A percentile compares a stretch with the other conserved stretches of the same genome.
Conservation (phyloP, 2,888 invertebrate species). For the Hecatera dysodea region DNA sequence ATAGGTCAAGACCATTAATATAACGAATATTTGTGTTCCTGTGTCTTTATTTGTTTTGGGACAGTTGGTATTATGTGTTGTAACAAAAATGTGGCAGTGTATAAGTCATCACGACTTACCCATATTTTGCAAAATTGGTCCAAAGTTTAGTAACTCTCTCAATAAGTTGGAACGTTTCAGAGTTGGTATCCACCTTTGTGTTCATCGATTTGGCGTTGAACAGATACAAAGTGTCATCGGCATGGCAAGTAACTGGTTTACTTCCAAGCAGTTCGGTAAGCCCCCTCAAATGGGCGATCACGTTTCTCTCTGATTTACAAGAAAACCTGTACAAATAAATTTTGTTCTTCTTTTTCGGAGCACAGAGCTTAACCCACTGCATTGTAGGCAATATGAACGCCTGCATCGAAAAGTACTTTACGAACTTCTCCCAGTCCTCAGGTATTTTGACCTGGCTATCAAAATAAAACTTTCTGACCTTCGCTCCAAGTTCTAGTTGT, state of each 20-base stretch:
- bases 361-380: slow-evolving; percentile 65
- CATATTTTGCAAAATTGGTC: slow-evolving; percentile 77
- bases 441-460: slow-evolving; percentile 50
- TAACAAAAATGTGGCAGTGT: too few species aligned
- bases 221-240: slow-evolving; percentile 72
- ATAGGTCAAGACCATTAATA: too few species aligned
- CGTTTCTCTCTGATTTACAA: slow-evolving; percentile 71
- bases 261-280: slow-evolving; percentile 43
- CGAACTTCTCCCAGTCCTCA: slow-evolving; percentile 62
- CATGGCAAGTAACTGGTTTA: slow-evolving; percentile 65
- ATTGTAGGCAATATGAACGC: slow-evolving; percentile 62
- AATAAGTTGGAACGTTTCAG: slow-evolving; percentile 66
- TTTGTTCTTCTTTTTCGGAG: slow-evolving; percentile 63
- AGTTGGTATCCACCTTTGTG: slow-evolving; percentile 48
- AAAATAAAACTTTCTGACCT: slow-evolving; percentile 67
- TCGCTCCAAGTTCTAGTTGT: slow-evolving; percentile 65
- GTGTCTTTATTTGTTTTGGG: too few species aligned
- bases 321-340: slow-evolving; percentile 71
- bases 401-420: slow-evolving; percentile 55
- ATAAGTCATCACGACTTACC: slow-evolving; percentile 64
- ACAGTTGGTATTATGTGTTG: too few species aligned
- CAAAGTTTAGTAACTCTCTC: slow-evolving; percentile 70
- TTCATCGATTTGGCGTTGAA: slow-evolving; percentile 64
- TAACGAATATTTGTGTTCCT: too few species aligned
- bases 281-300: slow-evolving; percentile 52